phyloP scores from a whole-genome alignment of 2,797 vertebrate genomes.

The Amphiprion clarkii region DNA sequence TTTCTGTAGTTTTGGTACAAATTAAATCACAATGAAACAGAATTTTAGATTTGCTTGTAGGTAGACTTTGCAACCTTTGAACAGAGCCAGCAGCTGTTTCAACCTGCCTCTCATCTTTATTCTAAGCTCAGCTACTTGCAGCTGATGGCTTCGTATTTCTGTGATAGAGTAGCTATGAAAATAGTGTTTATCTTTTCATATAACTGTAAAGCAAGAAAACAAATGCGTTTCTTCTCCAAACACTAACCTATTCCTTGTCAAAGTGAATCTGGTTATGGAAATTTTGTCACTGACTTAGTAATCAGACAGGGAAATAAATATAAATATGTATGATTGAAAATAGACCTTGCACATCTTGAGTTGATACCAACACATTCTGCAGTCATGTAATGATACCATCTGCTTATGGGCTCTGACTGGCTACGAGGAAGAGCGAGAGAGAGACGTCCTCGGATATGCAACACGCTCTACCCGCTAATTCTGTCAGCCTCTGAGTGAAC shows the following conservation, averaged over 20 bases:
- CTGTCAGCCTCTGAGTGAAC: conserved; percentile 47
- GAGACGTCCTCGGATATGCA: conserved; percentile 53
- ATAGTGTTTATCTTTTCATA: not conserved
- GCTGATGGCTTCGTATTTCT: not conserved
- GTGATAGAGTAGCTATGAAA: not conserved
- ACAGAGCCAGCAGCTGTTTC: not conserved
- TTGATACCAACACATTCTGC: conserved; percentile 67
- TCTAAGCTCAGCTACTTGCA: not conserved
- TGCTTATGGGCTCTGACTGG: conserved; percentile 65
- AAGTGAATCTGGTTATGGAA: conserved; percentile 17
- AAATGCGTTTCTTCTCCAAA: not conserved
- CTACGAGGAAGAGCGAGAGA: conserved; percentile 40
- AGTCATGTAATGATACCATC: conserved; percentile 80
- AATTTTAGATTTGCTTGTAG: not conserved
- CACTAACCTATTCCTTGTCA: not conserved
- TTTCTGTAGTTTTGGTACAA: too few species aligned
- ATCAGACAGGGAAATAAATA: conserved; percentile 40
- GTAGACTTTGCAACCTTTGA: not conserved
- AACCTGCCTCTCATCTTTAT: not conserved
- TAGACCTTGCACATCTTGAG: conserved; percentile 53
- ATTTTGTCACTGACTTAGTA: conserved; percentile 15
- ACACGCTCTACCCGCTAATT: conserved; percentile 54
- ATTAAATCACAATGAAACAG: not conserved
- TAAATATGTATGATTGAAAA: conserved; percentile 52
- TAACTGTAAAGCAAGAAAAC: conserved; percentile 3